phyloP scores from a whole-genome alignment of 2,113 vertebrate genomes.

The Crotalus helleri region DNA sequence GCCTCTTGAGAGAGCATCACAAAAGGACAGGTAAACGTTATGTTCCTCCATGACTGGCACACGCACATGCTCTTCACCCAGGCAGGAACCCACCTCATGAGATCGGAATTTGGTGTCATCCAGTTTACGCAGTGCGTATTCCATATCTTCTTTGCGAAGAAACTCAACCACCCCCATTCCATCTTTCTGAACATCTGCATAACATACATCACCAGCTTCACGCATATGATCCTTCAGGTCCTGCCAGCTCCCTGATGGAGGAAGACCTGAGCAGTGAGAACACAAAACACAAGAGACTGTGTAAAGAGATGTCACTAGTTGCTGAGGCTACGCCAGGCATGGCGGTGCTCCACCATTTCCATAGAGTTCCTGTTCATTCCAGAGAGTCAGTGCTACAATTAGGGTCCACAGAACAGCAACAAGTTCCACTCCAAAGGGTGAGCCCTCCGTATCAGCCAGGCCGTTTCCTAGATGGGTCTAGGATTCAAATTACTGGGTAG shows the following conservation, averaged over 20 bases:
- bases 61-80: constrained; percentile 21
- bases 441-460: constrained; percentile 25
- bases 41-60: not conserved
- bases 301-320: constrained; percentile 26
- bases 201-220: constrained; percentile 84
- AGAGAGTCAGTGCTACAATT: constrained; percentile 21
- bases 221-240: constrained; percentile 87
- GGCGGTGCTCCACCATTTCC: constrained; percentile 6
- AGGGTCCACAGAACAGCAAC: constrained; percentile 25
- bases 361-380: constrained; percentile 20
- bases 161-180: constrained; percentile 85
- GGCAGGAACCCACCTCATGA: constrained; percentile 73
- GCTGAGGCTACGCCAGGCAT: constrained; percentile 9
- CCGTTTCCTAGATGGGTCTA: not conserved
- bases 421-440: constrained; percentile 28
- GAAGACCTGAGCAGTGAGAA: constrained; percentile 71
- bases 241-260: constrained; percentile 86
- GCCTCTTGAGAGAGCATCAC: not conserved
- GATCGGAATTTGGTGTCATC: constrained; percentile 83
- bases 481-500: constrained; percentile 27
- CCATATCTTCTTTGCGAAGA: constrained; percentile 85
- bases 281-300: constrained; percentile 43
- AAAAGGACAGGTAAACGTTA: not conserved
- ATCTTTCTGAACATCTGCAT: constrained; percentile 81
- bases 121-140: constrained; percentile 78